These are phyloP conservation scores for Drosophila mayri DNA, from an alignment of 1,140 invertebrate species.

Conservation along the genomic window DNA sequence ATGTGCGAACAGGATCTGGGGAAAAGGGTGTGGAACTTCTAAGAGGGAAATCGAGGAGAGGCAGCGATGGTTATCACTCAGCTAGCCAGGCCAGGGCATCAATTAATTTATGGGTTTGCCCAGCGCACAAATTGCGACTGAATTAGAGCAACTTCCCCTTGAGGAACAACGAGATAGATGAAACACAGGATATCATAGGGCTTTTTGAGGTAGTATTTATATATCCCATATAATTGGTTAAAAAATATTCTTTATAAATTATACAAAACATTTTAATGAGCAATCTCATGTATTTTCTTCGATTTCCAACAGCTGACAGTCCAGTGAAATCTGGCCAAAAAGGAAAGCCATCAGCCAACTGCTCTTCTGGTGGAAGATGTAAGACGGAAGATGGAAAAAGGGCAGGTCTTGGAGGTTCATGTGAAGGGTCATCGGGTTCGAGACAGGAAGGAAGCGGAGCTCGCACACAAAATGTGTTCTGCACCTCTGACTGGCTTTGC, in stretches of 20 bases:
- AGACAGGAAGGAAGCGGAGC: slow-evolving; percentile 69
- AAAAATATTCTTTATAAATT: background rate
- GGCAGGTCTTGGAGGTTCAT: slow-evolving; percentile 4
- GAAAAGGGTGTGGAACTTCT: slow-evolving; percentile 4
- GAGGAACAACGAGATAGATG: background rate
- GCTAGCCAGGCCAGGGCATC: slow-evolving; percentile 31
- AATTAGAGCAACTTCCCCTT: slow-evolving; percentile 41
- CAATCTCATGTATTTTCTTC: background rate
- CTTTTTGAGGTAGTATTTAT: background rate
- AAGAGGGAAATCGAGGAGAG: background rate
- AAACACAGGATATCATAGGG: background rate
- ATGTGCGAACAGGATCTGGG: slow-evolving; percentile 28
- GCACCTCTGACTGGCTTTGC: slow-evolving; percentile 75
- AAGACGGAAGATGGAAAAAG: slow-evolving; percentile 5
- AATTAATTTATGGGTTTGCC: slow-evolving; percentile 82
- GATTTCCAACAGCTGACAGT: slow-evolving; percentile 35
- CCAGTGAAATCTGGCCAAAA: slow-evolving; percentile 55
- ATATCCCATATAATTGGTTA: background rate
- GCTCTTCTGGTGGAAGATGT: background rate
- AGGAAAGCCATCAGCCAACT: slow-evolving; percentile 57
- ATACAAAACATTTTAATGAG: background rate
- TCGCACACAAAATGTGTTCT: slow-evolving; percentile 76
- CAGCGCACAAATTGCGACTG: slow-evolving; percentile 81
- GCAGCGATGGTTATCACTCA: slow-evolving; percentile 62
- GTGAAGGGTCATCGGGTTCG: slow-evolving; percentile 26